phyloP scores from a whole-genome alignment of 1,140 invertebrate species.

The Bactericera cockerelli region DNA sequence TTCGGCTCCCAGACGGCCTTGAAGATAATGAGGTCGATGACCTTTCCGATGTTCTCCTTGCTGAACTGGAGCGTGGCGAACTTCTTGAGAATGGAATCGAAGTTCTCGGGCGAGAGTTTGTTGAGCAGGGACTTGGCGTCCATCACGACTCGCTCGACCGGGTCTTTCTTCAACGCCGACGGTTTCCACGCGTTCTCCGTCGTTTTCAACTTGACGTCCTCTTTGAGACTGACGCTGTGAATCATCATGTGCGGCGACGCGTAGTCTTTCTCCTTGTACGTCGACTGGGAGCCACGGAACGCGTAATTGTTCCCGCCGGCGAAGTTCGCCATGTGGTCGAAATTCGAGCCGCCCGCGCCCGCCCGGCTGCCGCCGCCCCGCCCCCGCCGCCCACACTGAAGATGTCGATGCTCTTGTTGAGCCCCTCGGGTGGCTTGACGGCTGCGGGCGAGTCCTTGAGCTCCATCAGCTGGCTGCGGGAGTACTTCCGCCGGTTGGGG shows the following conservation, averaged over 20 bases:
- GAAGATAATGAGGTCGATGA: not conserved
- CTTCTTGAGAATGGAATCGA: not conserved
- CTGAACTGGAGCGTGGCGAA: not conserved
- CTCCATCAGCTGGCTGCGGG: conserved; percentile 53
- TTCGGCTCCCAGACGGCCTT: conserved; percentile 2
- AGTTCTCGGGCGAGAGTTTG: not conserved
- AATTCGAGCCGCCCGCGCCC: too few species aligned
- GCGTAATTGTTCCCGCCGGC: not conserved
- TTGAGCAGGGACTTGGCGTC: not conserved
- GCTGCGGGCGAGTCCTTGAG: conserved; percentile 56
- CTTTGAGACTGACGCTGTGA: not conserved
- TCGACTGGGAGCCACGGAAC: not conserved
- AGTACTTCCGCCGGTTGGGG: not conserved
- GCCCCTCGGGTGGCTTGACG: conserved; percentile 46
- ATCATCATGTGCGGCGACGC: not conserved
- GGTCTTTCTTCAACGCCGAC: not conserved
- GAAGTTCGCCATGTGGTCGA: too few species aligned
- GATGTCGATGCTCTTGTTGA: not conserved
- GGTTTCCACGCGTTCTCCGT: not conserved
- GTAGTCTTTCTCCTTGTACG: conserved; percentile 6
- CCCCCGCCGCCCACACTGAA: not conserved
- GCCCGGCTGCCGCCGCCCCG: too few species aligned
- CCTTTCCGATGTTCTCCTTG: not conserved
- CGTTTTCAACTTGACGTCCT: not conserved
- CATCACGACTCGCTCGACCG: not conserved